Evolutionary conservation across 2,113 vertebrate species (phyloP), one percentile per base, ranked within the genome.

Genomic region (Lophura nycthemera): DNA sequence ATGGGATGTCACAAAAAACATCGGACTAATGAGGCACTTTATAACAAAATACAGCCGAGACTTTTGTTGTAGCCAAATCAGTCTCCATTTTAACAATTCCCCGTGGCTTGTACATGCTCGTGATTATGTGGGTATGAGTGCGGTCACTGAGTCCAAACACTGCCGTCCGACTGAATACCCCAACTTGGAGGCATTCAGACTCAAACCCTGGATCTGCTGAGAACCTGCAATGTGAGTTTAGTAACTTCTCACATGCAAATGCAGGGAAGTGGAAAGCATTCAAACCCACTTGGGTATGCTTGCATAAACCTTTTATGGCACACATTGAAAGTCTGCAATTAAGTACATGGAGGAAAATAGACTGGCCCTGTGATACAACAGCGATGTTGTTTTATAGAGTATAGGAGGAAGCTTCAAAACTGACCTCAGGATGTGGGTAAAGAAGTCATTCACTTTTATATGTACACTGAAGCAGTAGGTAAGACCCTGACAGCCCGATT

Each of bases 231-330:
- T 85, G 88, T 93, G 85, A 94, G 92, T 74, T 74, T 81, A 91
- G 89, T 60, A 42, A 78, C 88, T 93, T 94, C 95, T 95, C 96
- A 96, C 61, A 81, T 96, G 97, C 96, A 88, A 83, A 95, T n/a
- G 94, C 96, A 95, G 95, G 96, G 96, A 95, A 93, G 94, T 96
- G 96, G 96, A 97, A 98, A 97, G 89, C 95, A 96, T 97, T 97
- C 97, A 95, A 94, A 94, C 65, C 93, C 72, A 56, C 96, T 97
- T 88, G 93, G 77, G 77, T 95, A 94, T 92, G 95, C 93, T 95
- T 95, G 90, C 92, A 86, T 96, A 97, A 98, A 88, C 80, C 81
- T 86, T 97, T 97, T 96, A 96, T 95, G 87, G 92, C 73, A 87
- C 82, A 92, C 86, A 59, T 81, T 91, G 93, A 90, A 83, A 92